phyloP scores from a whole-genome alignment of 2,113 vertebrate genomes.

The Callionymus lyra region DNA sequence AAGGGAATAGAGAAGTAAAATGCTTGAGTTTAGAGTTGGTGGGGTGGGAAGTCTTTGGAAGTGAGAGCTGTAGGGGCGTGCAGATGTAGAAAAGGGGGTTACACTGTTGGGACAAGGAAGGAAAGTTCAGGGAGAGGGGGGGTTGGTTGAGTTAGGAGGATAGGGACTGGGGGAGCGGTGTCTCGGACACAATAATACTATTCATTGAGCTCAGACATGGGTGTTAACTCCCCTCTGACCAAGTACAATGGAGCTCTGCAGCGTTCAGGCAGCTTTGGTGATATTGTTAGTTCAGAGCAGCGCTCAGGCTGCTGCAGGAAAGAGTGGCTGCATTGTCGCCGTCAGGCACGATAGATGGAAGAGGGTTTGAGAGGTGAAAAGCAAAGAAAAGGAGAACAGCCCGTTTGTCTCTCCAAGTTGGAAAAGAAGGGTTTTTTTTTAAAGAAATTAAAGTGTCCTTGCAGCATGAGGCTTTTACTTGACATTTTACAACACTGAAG shows the following conservation, averaged over 20 bases:
- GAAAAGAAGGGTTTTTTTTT: slow-evolving; percentile 17
- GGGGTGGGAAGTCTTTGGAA: slow-evolving; percentile 44
- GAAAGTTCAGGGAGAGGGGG: slow-evolving; percentile 30
- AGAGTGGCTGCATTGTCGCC: slow-evolving; percentile 71
- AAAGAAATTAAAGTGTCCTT: too few species aligned
- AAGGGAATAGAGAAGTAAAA: slow-evolving; percentile 55
- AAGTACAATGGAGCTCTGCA: slow-evolving; percentile 74
- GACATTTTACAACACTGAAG: too few species aligned
- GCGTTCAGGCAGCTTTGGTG: slow-evolving; percentile 69
- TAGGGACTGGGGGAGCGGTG: slow-evolving; percentile 59
- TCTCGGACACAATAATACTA: slow-evolving; percentile 82
- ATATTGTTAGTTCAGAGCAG: slow-evolving; percentile 75
- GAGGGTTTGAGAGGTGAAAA: slow-evolving; percentile 66
- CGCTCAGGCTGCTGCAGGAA: slow-evolving; percentile 65
- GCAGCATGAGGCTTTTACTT: too few species aligned
- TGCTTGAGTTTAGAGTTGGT: slow-evolving; percentile 35
- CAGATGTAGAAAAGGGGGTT: slow-evolving; percentile 10
- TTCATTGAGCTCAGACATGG: slow-evolving; percentile 75
- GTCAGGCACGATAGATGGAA: slow-evolving; percentile 64
- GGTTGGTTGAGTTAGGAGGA: slow-evolving; percentile 41
- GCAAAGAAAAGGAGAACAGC: slow-evolving; percentile 65
- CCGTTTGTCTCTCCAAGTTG: slow-evolving; percentile 63
- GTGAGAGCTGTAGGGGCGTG: too few species aligned
- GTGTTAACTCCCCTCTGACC: slow-evolving; percentile 77
- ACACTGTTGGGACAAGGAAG: slow-evolving; percentile 47